Base-by-base conservation (phyloP, 2,888 invertebrate genomes). In the Caenorhabditis sp. region DNA sequence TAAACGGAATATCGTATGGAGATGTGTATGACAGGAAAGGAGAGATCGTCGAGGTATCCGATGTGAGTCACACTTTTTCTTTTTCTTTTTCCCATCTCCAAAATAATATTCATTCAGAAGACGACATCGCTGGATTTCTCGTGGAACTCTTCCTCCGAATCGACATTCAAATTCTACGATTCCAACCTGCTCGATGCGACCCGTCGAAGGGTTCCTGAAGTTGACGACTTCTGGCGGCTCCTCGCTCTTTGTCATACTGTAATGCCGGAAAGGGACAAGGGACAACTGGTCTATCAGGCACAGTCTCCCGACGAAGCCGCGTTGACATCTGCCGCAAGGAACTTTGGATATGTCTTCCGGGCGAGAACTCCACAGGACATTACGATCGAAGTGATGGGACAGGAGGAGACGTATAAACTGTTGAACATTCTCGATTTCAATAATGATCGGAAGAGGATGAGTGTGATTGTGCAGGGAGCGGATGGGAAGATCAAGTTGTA, bases 231-330 rank as follows among this genome's bases (percentile, higher is more conserved):
- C 88, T 93, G 93, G 91, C 94, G 95, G 50, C 93, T 98, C 74
- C 94, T 99, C 85, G 96, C 98, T 1, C 94, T 99, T 37, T 99
- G 99, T 92, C 99, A 99, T 92, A 99, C 99, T 1, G 98, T 99
- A 65, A 99, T 99, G 98, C 96, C 98, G 0, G 91, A 92, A 51
- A 61, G 88, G 15, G 88, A 86, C 92, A 86, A 87, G 40, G 82
- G 82, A 26, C 62, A 82, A 55, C 77, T 85, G 1, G 70, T 85
- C 32, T 85, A 85, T 61, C 97, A 94, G 94, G 98, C 99, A 22
- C 98, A 99, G 93, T 98, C 97, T 80, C 99, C 99, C 0, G 99
- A 99, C 93, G 99, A 99, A 93, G 95, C 96, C 56, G 99, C 99
- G 1, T 94, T 99, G 40, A 98, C 98, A 22, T 96, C 97, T 13